Evolutionary conservation across 2,113 vertebrate species (phyloP).

Genomic region (Varanus salvator): DNA sequence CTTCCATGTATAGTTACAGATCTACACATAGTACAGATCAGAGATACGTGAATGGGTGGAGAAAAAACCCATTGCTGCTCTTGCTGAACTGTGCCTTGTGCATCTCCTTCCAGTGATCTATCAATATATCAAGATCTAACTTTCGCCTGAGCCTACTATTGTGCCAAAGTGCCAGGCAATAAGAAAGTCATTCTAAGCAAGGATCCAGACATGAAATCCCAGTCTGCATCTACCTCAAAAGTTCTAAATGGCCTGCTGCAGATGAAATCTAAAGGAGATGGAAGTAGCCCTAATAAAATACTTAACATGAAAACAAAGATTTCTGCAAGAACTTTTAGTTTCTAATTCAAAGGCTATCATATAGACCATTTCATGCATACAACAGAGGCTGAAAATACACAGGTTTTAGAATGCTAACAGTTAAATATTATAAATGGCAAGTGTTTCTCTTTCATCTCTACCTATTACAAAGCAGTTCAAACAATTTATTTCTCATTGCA

Average conservation of each 20-base stretch:
- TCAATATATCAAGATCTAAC: background rate
- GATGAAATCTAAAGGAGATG: background rate
- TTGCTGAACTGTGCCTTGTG: background rate
- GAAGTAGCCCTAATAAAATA: background rate
- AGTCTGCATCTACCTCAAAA: background rate
- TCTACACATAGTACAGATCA: background rate
- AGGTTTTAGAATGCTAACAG: background rate
- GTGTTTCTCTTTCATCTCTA: background rate
- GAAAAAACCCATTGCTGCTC: background rate
- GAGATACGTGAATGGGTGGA: background rate
- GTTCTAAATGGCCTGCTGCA: background rate
- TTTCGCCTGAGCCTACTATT: background rate
- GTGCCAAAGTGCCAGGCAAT: background rate
- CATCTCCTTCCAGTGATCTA: background rate
- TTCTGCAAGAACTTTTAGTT: background rate
- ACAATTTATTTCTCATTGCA: background rate
- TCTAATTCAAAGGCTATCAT: background rate
- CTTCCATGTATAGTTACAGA: background rate
- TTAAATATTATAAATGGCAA: background rate
- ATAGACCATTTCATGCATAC: background rate
- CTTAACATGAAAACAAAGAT: background rate
- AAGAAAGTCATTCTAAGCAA: background rate
- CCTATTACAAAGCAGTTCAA: constrained; percentile 18
- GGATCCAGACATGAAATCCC: background rate
- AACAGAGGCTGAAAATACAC: background rate